Percentiles rank a stretch among this genome's conserved stretches.
phyloP scores from a whole-genome alignment of 1,140 invertebrate genomes.

The Sogatella furcifera region DNA sequence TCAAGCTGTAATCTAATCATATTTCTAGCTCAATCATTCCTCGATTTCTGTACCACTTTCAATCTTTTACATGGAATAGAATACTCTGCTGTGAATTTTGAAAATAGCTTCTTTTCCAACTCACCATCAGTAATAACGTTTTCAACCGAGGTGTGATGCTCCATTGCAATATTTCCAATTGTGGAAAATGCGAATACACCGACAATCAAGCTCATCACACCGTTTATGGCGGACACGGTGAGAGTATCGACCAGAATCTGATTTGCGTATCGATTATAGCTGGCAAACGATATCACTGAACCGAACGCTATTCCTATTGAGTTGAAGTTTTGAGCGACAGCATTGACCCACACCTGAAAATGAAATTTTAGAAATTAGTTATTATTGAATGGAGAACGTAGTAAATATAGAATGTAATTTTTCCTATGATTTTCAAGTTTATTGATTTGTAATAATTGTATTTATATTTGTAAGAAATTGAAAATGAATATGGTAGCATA shows the following conservation, averaged over 20 bases:
- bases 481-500: too few species aligned
- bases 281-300: constrained; percentile 89
- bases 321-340: constrained; percentile 86
- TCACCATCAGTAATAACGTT: constrained; percentile 75
- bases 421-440: too few species aligned
- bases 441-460: too few species aligned
- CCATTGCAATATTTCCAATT: constrained; percentile 72
- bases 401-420: too few species aligned
- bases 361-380: constrained; percentile 11
- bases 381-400: too few species aligned
- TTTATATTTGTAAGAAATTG: too few species aligned
- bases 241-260: constrained; percentile 77
- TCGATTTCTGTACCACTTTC: too few species aligned
- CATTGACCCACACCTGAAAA: constrained; percentile 75
- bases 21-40: too few species aligned
- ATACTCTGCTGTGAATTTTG: too few species aligned
- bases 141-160: constrained; percentile 64
- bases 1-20: too few species aligned
- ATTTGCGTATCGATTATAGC: constrained; percentile 87
- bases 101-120: constrained; percentile 22
- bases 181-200: constrained; percentile 82
- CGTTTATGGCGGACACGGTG: constrained; percentile 70
- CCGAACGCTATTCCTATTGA: constrained; percentile 86
- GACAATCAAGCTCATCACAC: constrained; percentile 69
- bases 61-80: too few species aligned